phyloP scores from a whole-genome alignment of 1,140 invertebrate genomes.

The Pseudoatta argentina region DNA sequence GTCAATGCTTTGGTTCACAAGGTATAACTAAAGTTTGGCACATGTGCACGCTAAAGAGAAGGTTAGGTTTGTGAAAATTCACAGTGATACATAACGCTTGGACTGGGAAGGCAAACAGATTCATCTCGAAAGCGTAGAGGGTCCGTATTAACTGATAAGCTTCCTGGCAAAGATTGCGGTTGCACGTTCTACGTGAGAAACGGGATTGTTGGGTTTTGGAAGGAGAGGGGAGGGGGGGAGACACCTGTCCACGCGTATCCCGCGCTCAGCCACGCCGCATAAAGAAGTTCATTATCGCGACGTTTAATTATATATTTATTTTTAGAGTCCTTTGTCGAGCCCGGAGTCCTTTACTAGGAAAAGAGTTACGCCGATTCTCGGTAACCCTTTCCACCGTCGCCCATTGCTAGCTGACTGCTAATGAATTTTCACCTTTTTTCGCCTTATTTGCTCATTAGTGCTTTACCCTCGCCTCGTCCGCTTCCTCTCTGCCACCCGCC shows the following conservation, averaged over 20 bases:
- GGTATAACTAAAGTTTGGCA: background rate
- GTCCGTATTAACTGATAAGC: constrained; percentile 13
- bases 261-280: constrained; percentile 69
- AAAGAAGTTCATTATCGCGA: constrained; percentile 84
- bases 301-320: constrained; percentile 86
- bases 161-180: constrained; percentile 16
- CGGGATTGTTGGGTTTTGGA: constrained; percentile 33
- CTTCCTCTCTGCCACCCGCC: constrained; percentile 51
- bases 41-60: background rate
- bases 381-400: constrained; percentile 76
- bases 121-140: background rate
- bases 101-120: background rate
- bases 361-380: constrained; percentile 83
- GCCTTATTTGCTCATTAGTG: constrained; percentile 84
- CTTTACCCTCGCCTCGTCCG: constrained; percentile 76
- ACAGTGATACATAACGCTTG: background rate
- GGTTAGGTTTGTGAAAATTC: background rate
- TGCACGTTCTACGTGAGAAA: constrained; percentile 15
- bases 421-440: constrained; percentile 85
- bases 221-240: background rate
- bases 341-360: constrained; percentile 78
- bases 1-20: background rate
- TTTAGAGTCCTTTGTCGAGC: constrained; percentile 83
- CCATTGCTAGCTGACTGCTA: constrained; percentile 82
- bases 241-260: constrained; percentile 44